Conservation (phyloP, 2,797 vertebrate species). For the Masticophis lateralis region DNA sequence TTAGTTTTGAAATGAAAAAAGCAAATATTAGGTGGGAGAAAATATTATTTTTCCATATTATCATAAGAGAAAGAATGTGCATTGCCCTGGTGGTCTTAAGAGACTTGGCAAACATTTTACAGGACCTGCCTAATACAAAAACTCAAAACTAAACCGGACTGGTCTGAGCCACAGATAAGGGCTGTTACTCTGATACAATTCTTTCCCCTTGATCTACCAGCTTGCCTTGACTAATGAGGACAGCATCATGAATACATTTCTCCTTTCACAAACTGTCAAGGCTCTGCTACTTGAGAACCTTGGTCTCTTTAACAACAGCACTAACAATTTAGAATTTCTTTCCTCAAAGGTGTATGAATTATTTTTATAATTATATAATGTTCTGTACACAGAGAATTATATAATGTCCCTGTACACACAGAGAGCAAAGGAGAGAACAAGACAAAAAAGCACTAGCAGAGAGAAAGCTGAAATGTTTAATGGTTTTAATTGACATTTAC, state of each 20-base stretch:
- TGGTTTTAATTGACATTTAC: constrained; percentile 61
- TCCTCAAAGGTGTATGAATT: background rate
- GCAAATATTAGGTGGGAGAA: constrained; percentile 1
- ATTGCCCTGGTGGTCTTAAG: constrained; percentile 10
- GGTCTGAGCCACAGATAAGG: constrained; percentile 3
- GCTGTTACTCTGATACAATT: constrained; percentile 10
- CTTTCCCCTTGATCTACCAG: constrained; percentile 30
- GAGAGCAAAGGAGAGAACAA: constrained; percentile 5
- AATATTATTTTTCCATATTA: constrained; percentile 15
- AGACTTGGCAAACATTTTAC: constrained; percentile 16
- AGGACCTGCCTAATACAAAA: background rate
- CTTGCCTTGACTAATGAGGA: constrained; percentile 38
- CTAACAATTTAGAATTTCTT: constrained; percentile 47
- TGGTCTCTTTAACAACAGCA: constrained; percentile 59
- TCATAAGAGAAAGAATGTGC: background rate
- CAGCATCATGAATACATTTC: constrained; percentile 29
- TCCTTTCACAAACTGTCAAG: constrained; percentile 16
- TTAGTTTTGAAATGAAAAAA: background rate
- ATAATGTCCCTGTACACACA: background rate
- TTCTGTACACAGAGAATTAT: background rate
- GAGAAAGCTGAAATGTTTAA: constrained; percentile 24
- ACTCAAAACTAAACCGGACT: background rate
- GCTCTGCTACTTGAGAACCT: constrained; percentile 38
- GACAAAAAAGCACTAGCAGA: constrained; percentile 41
- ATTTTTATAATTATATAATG: background rate